Percentiles rank a stretch among this genome's conserved stretches.
Evolutionary conservation across 2,888 invertebrate genomes (phyloP).

Genomic region (Hirtodrosophila alboralis): DNA sequence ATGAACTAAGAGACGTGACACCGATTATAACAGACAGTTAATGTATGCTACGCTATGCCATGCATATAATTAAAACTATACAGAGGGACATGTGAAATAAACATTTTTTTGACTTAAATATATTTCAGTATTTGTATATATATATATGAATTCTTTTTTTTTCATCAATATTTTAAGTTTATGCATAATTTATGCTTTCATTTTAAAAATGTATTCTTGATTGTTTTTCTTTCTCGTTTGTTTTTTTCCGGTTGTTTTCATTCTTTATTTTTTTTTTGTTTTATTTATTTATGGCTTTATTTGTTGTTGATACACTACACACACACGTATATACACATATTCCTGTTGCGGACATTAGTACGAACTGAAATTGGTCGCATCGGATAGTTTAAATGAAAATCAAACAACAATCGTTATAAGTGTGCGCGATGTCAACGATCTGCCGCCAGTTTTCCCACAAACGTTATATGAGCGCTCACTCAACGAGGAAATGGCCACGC

Average conservation of each 20-base stretch:
- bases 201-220: constrained; percentile 35
- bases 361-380: constrained; percentile 94
- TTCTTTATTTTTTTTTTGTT: constrained; percentile 20
- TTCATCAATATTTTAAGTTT: constrained; percentile 29
- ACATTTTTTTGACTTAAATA: constrained; percentile 31
- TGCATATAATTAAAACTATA: not conserved
- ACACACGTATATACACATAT: constrained; percentile 12
- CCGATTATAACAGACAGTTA: constrained; percentile 4
- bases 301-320: constrained; percentile 30
- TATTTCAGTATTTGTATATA: constrained; percentile 26
- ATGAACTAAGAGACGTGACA: not conserved
- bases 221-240: constrained; percentile 62
- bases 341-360: constrained; percentile 85
- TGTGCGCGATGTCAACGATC: constrained; percentile 94
- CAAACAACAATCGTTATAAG: constrained; percentile 92
- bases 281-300: constrained; percentile 47
- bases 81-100: constrained; percentile 32
- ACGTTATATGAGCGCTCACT: constrained; percentile 89
- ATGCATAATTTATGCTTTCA: constrained; percentile 37
- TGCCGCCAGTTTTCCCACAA: constrained; percentile 92
- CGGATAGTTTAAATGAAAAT: constrained; percentile 95
- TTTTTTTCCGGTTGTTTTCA: constrained; percentile 45
- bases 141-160: too few species aligned
- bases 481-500: constrained; percentile 90
- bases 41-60: not conserved